Conservation (phyloP, 2,113 vertebrate species). For the Theristicus caerulescens region DNA sequence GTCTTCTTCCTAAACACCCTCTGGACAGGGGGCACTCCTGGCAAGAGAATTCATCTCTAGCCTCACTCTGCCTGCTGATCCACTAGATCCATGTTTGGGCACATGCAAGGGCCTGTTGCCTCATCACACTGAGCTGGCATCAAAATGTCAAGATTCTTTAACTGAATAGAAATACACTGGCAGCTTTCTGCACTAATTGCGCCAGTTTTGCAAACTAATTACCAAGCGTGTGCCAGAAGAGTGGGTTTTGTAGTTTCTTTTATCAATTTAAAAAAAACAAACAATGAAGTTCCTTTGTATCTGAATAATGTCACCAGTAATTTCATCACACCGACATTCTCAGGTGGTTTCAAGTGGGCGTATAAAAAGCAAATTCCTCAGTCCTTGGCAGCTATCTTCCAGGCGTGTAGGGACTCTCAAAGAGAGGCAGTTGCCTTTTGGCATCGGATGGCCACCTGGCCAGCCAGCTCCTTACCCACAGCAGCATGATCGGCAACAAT, state of each 20-base stretch:
- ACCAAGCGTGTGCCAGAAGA: neutral
- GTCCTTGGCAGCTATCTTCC: neutral
- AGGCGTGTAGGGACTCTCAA: neutral
- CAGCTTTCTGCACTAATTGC: neutral
- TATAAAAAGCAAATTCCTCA: neutral
- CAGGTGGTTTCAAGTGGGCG: neutral
- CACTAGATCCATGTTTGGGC: neutral
- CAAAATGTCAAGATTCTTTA: neutral
- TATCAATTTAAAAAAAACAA: neutral
- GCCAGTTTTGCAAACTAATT: neutral
- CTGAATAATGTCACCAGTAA: neutral
- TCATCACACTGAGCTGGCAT: neutral
- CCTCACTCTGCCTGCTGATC: neutral
- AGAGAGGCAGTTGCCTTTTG: neutral
- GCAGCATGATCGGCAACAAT: neutral
- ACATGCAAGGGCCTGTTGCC: neutral
- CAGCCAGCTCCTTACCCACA: neutral
- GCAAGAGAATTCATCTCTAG: neutral
- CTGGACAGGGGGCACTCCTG: neutral
- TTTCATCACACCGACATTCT: neutral
- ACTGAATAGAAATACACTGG: neutral
- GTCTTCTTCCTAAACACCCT: neutral
- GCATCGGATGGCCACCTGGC: too few relatives aligned
- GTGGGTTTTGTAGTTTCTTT: neutral
- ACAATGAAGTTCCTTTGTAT: neutral